A percentile compares a stretch with the other conserved stretches of the same genome.
Evolutionary conservation across 2,113 vertebrate genomes (phyloP).

Genomic region (Tenrec ecaudatus): DNA sequence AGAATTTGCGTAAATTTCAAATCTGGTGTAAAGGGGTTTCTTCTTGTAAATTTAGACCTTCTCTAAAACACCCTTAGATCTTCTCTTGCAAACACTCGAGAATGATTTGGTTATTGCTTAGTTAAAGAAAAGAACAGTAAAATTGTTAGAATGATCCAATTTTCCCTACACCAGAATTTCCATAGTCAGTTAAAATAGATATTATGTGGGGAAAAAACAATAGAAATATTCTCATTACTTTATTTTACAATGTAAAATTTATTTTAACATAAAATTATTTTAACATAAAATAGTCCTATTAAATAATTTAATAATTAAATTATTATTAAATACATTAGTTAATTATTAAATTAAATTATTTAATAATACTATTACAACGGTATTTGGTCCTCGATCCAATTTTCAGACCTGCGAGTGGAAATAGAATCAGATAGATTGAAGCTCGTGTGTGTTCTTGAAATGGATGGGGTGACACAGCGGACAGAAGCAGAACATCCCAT

Average conservation of each 20-base stretch:
- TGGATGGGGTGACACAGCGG: background rate
- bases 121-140: background rate
- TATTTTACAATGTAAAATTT: too few relatives aligned
- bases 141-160: background rate
- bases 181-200: background rate
- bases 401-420: background rate
- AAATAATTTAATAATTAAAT: too few relatives aligned
- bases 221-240: background rate
- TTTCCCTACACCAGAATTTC: fast-evolving
- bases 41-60: background rate
- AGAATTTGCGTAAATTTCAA: too few relatives aligned
- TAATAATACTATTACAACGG: too few relatives aligned
- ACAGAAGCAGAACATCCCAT: background rate
- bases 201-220: background rate
- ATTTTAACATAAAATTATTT: background rate
- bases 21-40: too few relatives aligned
- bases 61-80: background rate
- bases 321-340: too few relatives aligned
- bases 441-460: conserved; percentile 28
- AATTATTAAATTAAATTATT: too few relatives aligned
- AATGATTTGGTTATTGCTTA: background rate
- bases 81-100: background rate
- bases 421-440: background rate
- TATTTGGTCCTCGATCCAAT: background rate
- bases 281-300: background rate